These are phyloP conservation scores for Epirrhoe tristata DNA, from an alignment of 2,888 invertebrate genomes.

Conservation along the genomic window DNA sequence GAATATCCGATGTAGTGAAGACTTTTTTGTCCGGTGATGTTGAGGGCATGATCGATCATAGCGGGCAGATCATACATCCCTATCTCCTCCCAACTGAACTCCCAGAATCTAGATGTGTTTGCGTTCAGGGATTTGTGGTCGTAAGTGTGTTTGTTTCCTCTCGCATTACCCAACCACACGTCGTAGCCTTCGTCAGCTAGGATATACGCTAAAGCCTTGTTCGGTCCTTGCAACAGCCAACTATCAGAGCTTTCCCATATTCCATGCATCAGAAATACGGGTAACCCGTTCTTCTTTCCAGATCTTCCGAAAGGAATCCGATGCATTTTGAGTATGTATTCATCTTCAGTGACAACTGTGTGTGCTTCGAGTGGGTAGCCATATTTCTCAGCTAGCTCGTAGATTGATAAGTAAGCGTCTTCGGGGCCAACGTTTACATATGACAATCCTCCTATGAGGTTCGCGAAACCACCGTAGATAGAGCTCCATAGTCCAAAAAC, in stretches of 20 bases:
- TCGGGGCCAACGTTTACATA: slow-evolving; percentile 41
- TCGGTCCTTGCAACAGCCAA: slow-evolving; percentile 84
- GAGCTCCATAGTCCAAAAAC: slow-evolving; percentile 39
- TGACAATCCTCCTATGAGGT: slow-evolving; percentile 17
- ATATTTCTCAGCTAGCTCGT: slow-evolving; percentile 57
- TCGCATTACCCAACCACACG: slow-evolving; percentile 93
- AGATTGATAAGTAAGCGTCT: slow-evolving; percentile 61
- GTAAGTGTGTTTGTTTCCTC: slow-evolving; percentile 88
- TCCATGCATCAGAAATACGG: slow-evolving; percentile 92
- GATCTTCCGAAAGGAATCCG: slow-evolving; percentile 55
- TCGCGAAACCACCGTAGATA: slow-evolving; percentile 33
- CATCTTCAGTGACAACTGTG: slow-evolving; percentile 63
- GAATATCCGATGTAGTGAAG: slow-evolving; percentile 90
- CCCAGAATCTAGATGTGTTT: slow-evolving; percentile 62
- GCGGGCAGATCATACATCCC: slow-evolving; percentile 89
- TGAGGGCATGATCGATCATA: slow-evolving; percentile 87
- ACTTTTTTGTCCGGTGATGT: slow-evolving; percentile 73
- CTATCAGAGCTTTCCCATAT: slow-evolving; percentile 80
- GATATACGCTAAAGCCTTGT: slow-evolving; percentile 86
- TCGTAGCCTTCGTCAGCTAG: slow-evolving; percentile 88
- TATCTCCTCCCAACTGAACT: slow-evolving; percentile 90
- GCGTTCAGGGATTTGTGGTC: slow-evolving; percentile 55
- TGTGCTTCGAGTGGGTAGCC: slow-evolving; percentile 64
- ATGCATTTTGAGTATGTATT: slow-evolving; percentile 65
- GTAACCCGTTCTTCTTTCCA: slow-evolving; percentile 52